Evolutionary conservation across 2,888 invertebrate species (phyloP).

Genomic region (Biston stratarius): DNA sequence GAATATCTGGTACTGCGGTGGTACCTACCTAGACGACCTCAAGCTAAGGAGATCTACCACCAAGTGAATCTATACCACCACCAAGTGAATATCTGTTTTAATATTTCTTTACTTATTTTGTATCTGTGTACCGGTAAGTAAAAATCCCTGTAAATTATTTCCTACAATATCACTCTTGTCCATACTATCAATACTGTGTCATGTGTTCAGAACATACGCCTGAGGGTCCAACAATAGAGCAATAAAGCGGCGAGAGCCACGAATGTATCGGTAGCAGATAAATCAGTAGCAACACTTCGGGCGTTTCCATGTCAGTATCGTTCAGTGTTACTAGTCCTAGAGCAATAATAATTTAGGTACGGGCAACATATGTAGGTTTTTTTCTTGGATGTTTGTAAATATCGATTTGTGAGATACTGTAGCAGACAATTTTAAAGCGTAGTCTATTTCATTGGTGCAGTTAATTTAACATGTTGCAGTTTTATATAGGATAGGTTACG

Average conservation of each 20-base stretch:
- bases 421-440: neutral
- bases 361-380: neutral
- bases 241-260: conserved; percentile 78
- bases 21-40: too few species aligned
- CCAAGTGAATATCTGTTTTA: too few species aligned
- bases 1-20: too few species aligned
- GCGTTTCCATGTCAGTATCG: conserved; percentile 53
- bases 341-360: conserved; percentile 1
- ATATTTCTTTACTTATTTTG: too few species aligned
- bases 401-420: neutral
- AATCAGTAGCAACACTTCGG: conserved; percentile 72
- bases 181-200: conserved; percentile 11
- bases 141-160: too few species aligned
- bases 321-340: conserved; percentile 39
- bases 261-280: conserved; percentile 77
- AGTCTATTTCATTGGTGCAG: neutral
- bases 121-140: too few species aligned
- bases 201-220: conserved; percentile 61
- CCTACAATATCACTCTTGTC: too few species aligned
- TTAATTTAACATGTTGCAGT: too few species aligned
- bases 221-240: conserved; percentile 80
- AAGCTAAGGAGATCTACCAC: too few species aligned
- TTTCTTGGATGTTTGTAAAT: neutral
- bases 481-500: too few species aligned
- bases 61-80: too few species aligned